Evolutionary conservation across 2,113 vertebrate species (phyloP).

Genomic region (Microcebus griseorufus): DNA sequence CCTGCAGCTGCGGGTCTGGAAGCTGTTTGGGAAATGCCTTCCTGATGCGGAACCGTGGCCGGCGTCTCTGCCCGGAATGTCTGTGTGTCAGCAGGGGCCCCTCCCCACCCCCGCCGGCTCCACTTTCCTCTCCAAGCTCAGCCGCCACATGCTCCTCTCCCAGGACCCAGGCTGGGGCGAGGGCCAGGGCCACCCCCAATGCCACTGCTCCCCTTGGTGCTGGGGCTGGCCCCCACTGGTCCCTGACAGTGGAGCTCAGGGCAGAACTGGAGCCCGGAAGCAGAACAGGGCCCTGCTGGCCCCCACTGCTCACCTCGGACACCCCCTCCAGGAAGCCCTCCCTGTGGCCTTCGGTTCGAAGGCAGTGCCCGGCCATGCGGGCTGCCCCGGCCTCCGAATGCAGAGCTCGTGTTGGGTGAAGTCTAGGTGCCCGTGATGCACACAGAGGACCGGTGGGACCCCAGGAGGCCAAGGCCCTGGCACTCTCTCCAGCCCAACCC

Average conservation of each 20-base stretch:
- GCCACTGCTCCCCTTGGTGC: background rate
- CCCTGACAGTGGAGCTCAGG: background rate
- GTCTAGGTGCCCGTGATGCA: no score
- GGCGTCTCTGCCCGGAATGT: conserved; percentile 63
- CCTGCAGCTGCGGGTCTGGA: conserved; percentile 37
- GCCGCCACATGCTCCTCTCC: background rate
- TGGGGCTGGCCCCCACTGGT: rapidly evolving
- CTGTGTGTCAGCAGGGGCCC: conserved; percentile 57
- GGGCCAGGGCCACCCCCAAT: background rate
- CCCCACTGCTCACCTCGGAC: background rate
- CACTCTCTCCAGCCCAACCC: background rate
- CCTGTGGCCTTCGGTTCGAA: rapidly evolving
- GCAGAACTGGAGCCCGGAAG: background rate
- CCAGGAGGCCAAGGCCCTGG: background rate
- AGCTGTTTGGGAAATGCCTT: conserved; percentile 41
- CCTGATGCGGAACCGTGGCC: background rate
- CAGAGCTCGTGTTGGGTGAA: no score
- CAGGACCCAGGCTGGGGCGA: background rate
- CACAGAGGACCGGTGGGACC: background rate
- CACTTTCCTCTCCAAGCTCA: background rate
- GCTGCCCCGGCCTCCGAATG: background rate
- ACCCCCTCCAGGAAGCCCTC: background rate
- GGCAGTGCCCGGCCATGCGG: background rate
- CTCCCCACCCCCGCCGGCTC: background rate
- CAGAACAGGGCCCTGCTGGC: rapidly evolving